These are phyloP conservation scores for Cranoglanis bouderius DNA, from an alignment of 2,113 vertebrate species.

Conservation along the genomic window DNA sequence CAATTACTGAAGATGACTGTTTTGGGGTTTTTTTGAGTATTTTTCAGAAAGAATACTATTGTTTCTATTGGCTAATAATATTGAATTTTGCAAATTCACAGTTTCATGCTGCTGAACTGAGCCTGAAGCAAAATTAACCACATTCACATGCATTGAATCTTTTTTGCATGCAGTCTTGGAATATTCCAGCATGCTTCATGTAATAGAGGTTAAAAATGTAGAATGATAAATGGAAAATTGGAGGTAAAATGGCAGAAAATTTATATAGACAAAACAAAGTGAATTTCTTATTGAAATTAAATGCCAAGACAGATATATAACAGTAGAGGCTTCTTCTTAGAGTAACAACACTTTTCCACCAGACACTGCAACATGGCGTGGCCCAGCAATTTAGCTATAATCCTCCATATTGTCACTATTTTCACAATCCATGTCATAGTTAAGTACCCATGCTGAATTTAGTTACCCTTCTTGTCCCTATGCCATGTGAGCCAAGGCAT, in stretches of 20 bases:
- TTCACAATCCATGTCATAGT: background rate
- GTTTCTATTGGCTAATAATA: background rate
- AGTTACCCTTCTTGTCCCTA: background rate
- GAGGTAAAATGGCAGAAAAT: background rate
- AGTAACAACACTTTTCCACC: background rate
- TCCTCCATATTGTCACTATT: background rate
- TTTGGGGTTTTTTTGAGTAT: no score
- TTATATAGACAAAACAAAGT: constrained; percentile 36
- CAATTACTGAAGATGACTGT: no score
- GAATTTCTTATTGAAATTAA: constrained; percentile 58
- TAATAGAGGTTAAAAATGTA: background rate
- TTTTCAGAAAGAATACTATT: background rate
- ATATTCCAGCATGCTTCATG: background rate
- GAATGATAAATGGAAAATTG: background rate
- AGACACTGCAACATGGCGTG: background rate
- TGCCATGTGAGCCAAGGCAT: background rate
- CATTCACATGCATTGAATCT: background rate
- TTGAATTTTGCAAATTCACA: background rate
- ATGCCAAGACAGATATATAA: constrained; percentile 37
- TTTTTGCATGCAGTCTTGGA: background rate
- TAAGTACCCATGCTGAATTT: background rate
- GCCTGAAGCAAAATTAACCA: background rate
- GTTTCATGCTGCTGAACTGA: background rate
- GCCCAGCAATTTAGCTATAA: background rate
- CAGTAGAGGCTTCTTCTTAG: constrained; percentile 48